Base-by-base conservation (phyloP, 1,140 invertebrate genomes). In the Gonatopus flavifemur region DNA sequence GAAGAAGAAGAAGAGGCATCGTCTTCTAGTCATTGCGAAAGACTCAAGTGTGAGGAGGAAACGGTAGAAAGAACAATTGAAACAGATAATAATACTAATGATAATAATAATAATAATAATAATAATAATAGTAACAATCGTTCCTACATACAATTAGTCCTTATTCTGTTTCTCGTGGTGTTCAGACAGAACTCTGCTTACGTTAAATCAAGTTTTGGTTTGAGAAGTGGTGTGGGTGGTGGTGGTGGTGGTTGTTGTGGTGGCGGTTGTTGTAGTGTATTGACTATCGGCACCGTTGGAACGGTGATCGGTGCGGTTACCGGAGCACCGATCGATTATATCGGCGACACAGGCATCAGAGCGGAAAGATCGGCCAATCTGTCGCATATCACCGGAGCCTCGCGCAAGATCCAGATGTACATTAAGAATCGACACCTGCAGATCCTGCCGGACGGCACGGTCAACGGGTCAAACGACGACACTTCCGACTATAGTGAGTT, bases 401-500 rank as follows among this genome's bases (percentile, higher is more conserved):
- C 84, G 16, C 80, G 88, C 47, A 89, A 87, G 64, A 89, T 90
- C 60, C 86, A 87, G 73, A 84, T 91, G 81, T 88, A 85, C 76
- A 84, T 91, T 68, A 90, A 87, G 72, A 88, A 90, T 76, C 81
- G 84, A 49, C 85, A 88, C 68, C 80, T 91, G 52, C 88, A 90
- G 75, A 80, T 91, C 43, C 67, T 88, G 70, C 86, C 87, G 35
- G 87, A 90, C 75, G 88, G 88, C 63, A 87, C 85, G 52, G 88
- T 91, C 68, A 89, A 88, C 76, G 88, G 88, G 43, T 88, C 88
- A 66, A 81, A 80, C 63, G 84, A 89, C 66, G 84, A 86, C 70
- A 81, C 79, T 60, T 88, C 87, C 71, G 83, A 87, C 74, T 89
- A 88, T 82, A 89, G 89, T 91, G 72, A 90, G 88, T 90, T 55